Percentiles rank a stretch among this genome's conserved stretches.
Conservation (phyloP, 2,888 invertebrate genomes). For the Mythimna lalbum region DNA sequence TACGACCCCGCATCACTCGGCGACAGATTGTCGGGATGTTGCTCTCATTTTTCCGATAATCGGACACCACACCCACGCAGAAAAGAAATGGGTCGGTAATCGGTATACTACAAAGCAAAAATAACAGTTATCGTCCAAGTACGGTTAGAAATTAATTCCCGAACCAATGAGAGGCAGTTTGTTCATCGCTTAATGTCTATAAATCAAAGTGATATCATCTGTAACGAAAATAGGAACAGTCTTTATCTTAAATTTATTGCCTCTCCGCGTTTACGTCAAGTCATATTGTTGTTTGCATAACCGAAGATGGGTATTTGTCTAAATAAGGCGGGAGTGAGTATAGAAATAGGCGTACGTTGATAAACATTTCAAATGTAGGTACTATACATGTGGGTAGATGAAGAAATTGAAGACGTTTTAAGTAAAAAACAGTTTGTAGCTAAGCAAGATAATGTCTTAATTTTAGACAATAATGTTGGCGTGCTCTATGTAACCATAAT, state of each 20-base stretch:
- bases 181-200: slow-evolving; percentile 39
- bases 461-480: background rate
- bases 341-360: background rate
- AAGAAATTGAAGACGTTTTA: background rate
- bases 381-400: background rate
- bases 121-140: slow-evolving; percentile 31
- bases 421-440: background rate
- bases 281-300: slow-evolving; percentile 39
- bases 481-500: no score
- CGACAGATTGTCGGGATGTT: slow-evolving; percentile 41
- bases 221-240: slow-evolving; percentile 57
- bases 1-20: slow-evolving; percentile 3
- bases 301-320: background rate
- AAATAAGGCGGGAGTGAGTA: background rate
- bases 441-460: background rate
- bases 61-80: slow-evolving; percentile 35
- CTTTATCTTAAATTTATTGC: slow-evolving; percentile 58
- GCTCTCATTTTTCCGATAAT: slow-evolving; percentile 33
- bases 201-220: slow-evolving; percentile 60
- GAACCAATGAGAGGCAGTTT: slow-evolving; percentile 43
- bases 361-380: background rate
- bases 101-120: slow-evolving; percentile 27
- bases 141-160: slow-evolving; percentile 52
- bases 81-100: slow-evolving; percentile 25
- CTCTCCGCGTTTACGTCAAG: slow-evolving; percentile 26